Evolutionary conservation across 2,888 invertebrate species (phyloP), one percentile per base, ranked within the genome.

Genomic region (Nephrotoma appendiculata): DNA sequence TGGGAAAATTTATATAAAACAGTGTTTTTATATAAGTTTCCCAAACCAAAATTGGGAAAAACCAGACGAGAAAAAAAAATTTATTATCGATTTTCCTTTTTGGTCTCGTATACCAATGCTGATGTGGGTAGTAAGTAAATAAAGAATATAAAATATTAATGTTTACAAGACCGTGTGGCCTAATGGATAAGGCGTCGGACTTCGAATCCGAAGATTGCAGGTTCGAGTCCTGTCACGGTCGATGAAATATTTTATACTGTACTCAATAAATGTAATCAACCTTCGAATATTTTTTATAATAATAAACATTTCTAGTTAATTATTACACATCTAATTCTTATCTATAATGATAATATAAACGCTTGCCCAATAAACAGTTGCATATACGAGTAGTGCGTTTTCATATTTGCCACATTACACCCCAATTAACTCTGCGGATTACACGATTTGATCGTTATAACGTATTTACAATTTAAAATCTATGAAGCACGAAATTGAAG

Each of bases 171-270:
- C 87, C 87, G 87, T 87, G 87, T 88, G 87, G 88, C 88, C 87
- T 87, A 88, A 88, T 87, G 88, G 88, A 87, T 88, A 88, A 87
- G 87, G 88, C 88, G 88, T 87, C 87, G 87, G 87, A 88, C 87
- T 88, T 88, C 87, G 87, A 87, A 87, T 87, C 88, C 88, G 87
- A 88, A 88, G 88, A 87, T 88, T 88, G 88, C 87, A 87, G 87
- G 88, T 87, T 88, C 88, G 88, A 88, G 87, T 87, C 88, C 87
- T 87, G 87, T 87, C 87, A 87, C 87, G 87, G 87, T 88, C 87
- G 88, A 83, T 86, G 0, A 12, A 0, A 48, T 15, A 86, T 87
- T 87, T 9, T 31, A 31, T 7, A 71, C 9, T 31, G 31, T 3
- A 31, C 31, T 31, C 31, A 31, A 31, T 44, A 44, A n/a, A 52